These are phyloP conservation scores for Nycticryphes semicollaris DNA, from an alignment of 2,113 vertebrate genomes.

Conservation along the genomic window DNA sequence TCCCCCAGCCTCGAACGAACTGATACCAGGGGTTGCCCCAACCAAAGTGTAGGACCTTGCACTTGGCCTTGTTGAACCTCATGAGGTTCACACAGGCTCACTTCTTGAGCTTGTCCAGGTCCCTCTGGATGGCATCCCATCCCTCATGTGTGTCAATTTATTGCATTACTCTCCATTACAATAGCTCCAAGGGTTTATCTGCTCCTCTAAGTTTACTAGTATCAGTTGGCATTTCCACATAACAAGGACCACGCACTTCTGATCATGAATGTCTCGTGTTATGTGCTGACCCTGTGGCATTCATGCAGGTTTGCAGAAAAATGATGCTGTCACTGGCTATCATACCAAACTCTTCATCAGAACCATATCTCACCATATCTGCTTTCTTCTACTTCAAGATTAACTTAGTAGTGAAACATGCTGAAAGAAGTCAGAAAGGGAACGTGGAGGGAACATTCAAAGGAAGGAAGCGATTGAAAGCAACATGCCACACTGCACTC, in stretches of 20 bases:
- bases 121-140: accelerated
- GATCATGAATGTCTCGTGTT: background rate
- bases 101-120: background rate
- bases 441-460: background rate
- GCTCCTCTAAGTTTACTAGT: background rate
- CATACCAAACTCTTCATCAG: background rate
- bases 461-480: background rate
- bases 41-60: background rate
- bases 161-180: background rate
- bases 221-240: background rate
- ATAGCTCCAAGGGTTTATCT: background rate
- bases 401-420: background rate
- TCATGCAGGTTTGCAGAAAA: background rate
- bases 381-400: background rate
- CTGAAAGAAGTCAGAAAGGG: background rate
- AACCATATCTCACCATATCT: background rate
- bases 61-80: background rate
- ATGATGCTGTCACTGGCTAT: background rate
- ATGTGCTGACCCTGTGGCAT: background rate
- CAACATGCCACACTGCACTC: background rate
- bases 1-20: no score
- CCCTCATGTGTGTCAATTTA: background rate
- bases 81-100: background rate
- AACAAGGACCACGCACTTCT: background rate
- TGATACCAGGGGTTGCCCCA: background rate